Base-by-base conservation (phyloP, 1,140 invertebrate species). In the Drosophila sucinea region DNA sequence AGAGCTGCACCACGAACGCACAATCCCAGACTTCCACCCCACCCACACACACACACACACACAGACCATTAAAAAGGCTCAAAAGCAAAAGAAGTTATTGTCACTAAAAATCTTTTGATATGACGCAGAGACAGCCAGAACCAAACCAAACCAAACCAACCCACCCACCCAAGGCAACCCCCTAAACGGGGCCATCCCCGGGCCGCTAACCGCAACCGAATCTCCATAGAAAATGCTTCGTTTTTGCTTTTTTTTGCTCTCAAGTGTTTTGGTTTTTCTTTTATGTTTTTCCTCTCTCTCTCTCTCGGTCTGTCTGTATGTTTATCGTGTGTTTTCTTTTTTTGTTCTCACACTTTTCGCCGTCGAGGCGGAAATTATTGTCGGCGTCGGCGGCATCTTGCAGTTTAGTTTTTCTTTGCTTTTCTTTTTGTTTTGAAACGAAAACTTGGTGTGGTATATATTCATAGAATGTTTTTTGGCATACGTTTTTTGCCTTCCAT, bases 321-420 rank as follows among this genome's bases (percentile, higher is more conserved):
- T 64, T 47, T 17, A 17, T 38, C 23, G 10, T 23, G 40, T 38
- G 30, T 29, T 60, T 62, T 38, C 30, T 38, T 57, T n/a, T 25
- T 40, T 56, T 64, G 61, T 67, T 70, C 60, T n/a, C 47, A 27
- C 44, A 33, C 73, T 76, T 63, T 67, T 67, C 61, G 73, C 68
- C 78, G 74, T 70, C 71, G 81, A 63, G 67, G 56, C 83, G 83
- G 79, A 86, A 87, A 87, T 86, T 86, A 87, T 87, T 82, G 76
- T 69, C 73, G 72, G 56, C 76, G 76, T 47, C 72, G 76, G 61
- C 70, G 76, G 61, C 70, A 55, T 77, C 79, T 73, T 86, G 65
- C 67, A 74, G 38, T 65, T 55, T 72, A 71, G 58, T 40, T 57
- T 32, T 4, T 25, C 4, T 40, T 40, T 51, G 56, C 32, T 29